These are phyloP conservation scores for Melanotaenia boesemani DNA, from an alignment of 2,797 vertebrate species.

Conservation along the genomic window DNA sequence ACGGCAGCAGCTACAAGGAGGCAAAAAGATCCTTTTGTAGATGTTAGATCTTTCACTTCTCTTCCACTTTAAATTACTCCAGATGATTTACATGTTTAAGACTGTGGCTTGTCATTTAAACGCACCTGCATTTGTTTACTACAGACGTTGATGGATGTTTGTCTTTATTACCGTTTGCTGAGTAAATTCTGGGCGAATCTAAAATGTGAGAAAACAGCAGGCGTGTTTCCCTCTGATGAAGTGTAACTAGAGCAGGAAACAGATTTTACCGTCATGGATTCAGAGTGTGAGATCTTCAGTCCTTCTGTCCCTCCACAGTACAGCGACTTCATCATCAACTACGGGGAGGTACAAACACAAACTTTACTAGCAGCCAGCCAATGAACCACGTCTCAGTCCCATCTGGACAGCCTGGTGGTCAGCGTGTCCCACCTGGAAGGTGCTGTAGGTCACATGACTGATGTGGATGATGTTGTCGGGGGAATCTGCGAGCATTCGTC, in stretches of 20 bases:
- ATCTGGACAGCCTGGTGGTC: not conserved
- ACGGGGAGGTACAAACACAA: conserved; percentile 1
- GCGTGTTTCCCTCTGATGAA: too few species aligned
- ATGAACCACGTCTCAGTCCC: fast-evolving
- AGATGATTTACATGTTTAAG: too few species aligned
- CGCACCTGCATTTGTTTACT: too few species aligned
- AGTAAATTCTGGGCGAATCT: too few species aligned
- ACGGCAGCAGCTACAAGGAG: conserved; percentile 85
- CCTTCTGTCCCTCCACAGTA: conserved; percentile 92
- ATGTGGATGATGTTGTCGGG: conserved; percentile 87
- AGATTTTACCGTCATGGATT: conserved; percentile 88
- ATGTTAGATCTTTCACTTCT: too few species aligned
- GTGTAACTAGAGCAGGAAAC: not conserved
- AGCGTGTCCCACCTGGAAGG: conserved; percentile 86
- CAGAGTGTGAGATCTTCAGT: conserved; percentile 83
- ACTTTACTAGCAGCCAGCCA: not conserved
- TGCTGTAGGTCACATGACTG: conserved; percentile 89
- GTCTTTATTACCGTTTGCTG: too few species aligned
- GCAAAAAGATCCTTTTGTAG: too few species aligned
- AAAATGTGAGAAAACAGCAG: too few species aligned
- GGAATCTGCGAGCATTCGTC: conserved; percentile 85
- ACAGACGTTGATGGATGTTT: too few species aligned
- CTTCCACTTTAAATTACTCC: too few species aligned
- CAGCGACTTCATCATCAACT: conserved; percentile 94
- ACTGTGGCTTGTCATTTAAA: too few species aligned